Evolutionary conservation across 2,888 invertebrate genomes (phyloP).

Genomic region (Atethmia centrago): DNA sequence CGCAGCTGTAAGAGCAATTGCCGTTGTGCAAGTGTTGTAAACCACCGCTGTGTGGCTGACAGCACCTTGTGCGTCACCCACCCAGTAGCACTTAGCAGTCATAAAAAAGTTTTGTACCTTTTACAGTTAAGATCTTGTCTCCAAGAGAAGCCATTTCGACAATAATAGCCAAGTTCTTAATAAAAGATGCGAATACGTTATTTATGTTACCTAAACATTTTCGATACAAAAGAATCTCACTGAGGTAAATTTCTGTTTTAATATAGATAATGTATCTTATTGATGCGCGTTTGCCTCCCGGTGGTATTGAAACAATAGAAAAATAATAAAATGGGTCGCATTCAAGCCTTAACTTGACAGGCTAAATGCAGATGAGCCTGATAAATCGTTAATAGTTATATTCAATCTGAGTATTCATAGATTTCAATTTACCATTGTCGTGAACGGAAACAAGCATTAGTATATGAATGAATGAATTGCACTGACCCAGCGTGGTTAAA

Average conservation of each 20-base stretch:
- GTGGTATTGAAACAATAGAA: neutral
- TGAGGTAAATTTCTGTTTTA: neutral
- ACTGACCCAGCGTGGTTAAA: no score
- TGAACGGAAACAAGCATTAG: no score
- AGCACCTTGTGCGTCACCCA: neutral
- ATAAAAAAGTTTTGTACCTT: neutral
- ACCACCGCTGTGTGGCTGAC: neutral
- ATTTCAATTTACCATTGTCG: no score
- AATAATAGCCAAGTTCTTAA: neutral
- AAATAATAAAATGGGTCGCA: no score
- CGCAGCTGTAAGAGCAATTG: neutral
- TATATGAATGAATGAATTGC: no score
- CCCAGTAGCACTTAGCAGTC: neutral
- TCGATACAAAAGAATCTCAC: neutral
- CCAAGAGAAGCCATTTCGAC: neutral
- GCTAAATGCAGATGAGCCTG: no score
- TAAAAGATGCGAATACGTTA: conserved; percentile 14
- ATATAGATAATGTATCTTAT: neutral
- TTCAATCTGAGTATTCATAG: no score
- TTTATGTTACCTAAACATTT: neutral
- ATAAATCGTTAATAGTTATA: no score
- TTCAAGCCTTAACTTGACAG: no score
- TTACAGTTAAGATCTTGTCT: neutral
- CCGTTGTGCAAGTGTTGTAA: neutral
- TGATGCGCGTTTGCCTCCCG: neutral